These are phyloP conservation scores for Micrastur ruficollis DNA, from an alignment of 2,797 vertebrate species.

Conservation along the genomic window DNA sequence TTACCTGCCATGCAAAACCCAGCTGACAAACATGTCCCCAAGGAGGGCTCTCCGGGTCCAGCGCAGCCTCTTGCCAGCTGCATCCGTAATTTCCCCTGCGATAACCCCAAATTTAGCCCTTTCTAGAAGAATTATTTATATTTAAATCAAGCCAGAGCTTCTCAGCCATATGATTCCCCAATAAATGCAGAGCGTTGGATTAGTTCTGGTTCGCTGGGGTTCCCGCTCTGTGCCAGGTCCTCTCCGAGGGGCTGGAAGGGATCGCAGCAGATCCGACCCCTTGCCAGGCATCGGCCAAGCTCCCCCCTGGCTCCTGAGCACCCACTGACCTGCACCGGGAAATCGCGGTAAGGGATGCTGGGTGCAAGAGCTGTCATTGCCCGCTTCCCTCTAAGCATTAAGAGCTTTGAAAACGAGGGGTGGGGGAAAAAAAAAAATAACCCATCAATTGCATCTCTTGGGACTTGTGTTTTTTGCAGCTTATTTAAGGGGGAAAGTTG, in stretches of 20 bases:
- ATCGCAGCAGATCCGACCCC: not conserved
- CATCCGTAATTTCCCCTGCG: accelerated
- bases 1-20: not conserved
- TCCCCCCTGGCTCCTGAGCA: accelerated
- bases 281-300: no score
- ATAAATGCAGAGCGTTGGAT: not conserved
- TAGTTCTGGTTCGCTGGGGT: not conserved
- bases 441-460: not conserved
- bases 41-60: not conserved
- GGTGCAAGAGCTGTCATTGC: not conserved
- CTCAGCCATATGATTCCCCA: not conserved
- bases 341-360: not conserved
- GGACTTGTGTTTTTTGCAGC: not conserved
- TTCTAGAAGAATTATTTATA: not conserved
- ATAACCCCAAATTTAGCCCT: not conserved
- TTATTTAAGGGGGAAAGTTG: not conserved
- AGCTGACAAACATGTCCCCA: not conserved
- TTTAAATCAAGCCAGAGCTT: not conserved
- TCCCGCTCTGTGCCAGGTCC: not conserved
- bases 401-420: not conserved
- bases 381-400: not conserved
- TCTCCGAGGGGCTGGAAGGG: not conserved
- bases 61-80: not conserved
- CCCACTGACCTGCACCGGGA: not conserved
- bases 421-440: not conserved